Percentiles rank a stretch among this genome's conserved stretches.
These are phyloP conservation scores for Pleuronectes platessa DNA, from an alignment of 2,113 vertebrate species.

Conservation along the genomic window DNA sequence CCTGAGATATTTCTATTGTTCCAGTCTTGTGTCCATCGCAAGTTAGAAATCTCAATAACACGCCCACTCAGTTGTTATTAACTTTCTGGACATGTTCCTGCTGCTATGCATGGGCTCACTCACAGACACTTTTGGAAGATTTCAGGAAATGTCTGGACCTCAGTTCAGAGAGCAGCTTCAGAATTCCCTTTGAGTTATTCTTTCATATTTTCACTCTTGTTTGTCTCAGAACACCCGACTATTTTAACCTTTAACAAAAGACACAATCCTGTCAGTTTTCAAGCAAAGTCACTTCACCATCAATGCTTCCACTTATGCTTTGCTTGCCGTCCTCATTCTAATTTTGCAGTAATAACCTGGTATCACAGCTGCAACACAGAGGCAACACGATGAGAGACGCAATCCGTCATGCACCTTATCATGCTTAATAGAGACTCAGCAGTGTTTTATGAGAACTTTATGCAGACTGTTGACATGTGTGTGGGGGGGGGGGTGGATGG, in stretches of 20 bases:
- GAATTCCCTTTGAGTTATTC: too few species aligned
- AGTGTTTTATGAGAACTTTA: constrained; percentile 35
- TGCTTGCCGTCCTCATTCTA: not conserved
- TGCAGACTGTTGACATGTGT: not conserved
- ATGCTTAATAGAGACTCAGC: constrained; percentile 47
- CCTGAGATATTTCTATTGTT: too few species aligned
- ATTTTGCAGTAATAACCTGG: constrained; percentile 3
- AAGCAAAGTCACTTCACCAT: not conserved
- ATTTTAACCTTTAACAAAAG: constrained; percentile 2
- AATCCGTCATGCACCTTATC: constrained; percentile 36
- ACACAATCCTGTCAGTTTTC: not conserved
- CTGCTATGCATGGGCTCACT: too few species aligned
- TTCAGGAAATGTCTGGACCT: too few species aligned
- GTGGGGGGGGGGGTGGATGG: too few species aligned
- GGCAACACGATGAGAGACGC: constrained; percentile 20
- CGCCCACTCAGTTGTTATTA: too few species aligned
- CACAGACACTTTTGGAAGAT: too few species aligned
- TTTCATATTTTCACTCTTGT: not conserved
- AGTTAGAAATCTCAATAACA: too few species aligned
- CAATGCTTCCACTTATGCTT: not conserved
- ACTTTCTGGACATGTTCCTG: too few species aligned
- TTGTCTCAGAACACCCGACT: not conserved
- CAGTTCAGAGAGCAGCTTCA: too few species aligned
- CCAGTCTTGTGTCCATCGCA: too few species aligned
- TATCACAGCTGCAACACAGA: constrained; percentile 29